Percentiles rank a stretch among this genome's conserved stretches.
Evolutionary conservation across 2,113 vertebrate genomes (phyloP).

Genomic region (Mormyrus lacerda): DNA sequence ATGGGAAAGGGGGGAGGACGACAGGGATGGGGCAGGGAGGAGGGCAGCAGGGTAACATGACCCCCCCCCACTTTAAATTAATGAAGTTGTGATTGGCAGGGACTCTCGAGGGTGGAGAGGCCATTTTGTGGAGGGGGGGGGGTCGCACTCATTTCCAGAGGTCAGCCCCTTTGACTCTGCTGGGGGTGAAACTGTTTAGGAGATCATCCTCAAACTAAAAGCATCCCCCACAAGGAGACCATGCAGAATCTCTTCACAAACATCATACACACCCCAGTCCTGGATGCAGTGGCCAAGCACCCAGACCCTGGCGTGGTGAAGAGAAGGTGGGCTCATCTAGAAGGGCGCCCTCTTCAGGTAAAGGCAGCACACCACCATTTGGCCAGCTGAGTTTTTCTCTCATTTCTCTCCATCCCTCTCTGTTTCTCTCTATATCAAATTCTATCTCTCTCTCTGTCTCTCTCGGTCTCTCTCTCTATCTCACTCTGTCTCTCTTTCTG

Average conservation of each 20-base stretch:
- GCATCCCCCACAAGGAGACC: background rate
- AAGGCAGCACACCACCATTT: background rate
- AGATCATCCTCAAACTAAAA: background rate
- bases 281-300: background rate
- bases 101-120: background rate
- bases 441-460: background rate
- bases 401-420: background rate
- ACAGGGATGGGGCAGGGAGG: background rate
- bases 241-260: background rate
- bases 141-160: conserved; percentile 8
- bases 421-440: background rate
- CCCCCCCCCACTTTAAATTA: background rate
- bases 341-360: background rate
- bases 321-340: background rate
- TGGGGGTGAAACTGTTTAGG: background rate
- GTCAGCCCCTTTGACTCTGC: background rate
- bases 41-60: background rate
- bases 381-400: background rate
- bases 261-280: background rate
- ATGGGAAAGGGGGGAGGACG: background rate
- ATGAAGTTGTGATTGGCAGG: conserved; percentile 9
- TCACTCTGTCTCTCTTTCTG: background rate
- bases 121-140: background rate
- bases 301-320: background rate
- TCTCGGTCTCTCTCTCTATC: background rate